These are phyloP conservation scores for Odontomachus brunneus DNA, from an alignment of 1,140 invertebrate genomes.

Conservation along the genomic window DNA sequence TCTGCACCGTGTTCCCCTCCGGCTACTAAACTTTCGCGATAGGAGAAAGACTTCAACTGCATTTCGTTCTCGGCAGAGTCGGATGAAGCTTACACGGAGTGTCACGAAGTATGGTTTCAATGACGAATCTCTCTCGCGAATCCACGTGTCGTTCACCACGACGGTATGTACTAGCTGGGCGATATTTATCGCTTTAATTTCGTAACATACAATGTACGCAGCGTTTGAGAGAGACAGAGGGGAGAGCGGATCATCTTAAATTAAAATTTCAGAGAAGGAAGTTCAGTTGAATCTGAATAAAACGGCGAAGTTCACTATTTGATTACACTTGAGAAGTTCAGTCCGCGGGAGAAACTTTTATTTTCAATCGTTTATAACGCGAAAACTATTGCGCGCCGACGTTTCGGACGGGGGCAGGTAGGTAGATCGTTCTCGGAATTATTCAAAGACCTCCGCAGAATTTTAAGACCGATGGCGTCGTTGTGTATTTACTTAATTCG, in stretches of 20 bases:
- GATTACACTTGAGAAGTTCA: neutral
- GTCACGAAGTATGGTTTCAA: slow-evolving; percentile 23
- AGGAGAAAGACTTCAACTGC: slow-evolving; percentile 45
- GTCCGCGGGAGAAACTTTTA: neutral
- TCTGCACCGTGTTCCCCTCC: slow-evolving; percentile 10
- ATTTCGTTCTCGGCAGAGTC: neutral
- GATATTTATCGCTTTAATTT: slow-evolving; percentile 1
- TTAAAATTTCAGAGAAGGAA: neutral
- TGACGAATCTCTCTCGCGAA: slow-evolving; percentile 35
- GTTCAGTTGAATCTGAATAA: slow-evolving; percentile 10
- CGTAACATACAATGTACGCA: neutral
- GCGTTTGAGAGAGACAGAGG: neutral
- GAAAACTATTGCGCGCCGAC: neutral
- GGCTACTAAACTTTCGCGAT: slow-evolving; percentile 53
- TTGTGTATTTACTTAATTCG: neutral
- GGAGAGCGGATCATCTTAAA: slow-evolving; percentile 6
- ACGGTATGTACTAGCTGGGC: neutral
- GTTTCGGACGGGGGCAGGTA: neutral
- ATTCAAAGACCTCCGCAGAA: neutral
- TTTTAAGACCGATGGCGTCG: neutral
- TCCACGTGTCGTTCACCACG: neutral
- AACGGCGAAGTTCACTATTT: slow-evolving; percentile 1
- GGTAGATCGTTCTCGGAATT: neutral
- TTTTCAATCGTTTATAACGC: neutral
- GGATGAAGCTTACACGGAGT: neutral